Evolutionary conservation across 2,113 vertebrate species (phyloP).

Genomic region (Benitochromis conjunctus): DNA sequence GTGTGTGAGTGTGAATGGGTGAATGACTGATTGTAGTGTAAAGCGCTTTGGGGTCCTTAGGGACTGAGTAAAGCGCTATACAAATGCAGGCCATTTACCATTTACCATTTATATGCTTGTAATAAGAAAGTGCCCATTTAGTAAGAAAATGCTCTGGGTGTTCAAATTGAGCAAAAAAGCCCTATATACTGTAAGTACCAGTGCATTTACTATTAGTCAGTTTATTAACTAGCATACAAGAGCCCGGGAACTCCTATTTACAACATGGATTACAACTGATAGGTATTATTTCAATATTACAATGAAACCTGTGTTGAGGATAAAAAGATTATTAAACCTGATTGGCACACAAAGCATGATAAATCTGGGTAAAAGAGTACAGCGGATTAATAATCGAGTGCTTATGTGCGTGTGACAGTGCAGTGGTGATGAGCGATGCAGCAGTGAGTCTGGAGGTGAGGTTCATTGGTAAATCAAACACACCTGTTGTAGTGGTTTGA

Average conservation of each 20-base stretch:
- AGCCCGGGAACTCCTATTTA: not conserved
- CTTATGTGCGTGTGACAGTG: not conserved
- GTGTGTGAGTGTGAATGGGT: too few relatives aligned
- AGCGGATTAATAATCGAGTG: not conserved
- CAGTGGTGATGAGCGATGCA: not conserved
- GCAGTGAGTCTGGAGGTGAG: not conserved
- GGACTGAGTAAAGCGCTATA: too few relatives aligned
- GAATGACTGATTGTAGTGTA: too few relatives aligned
- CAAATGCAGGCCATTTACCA: too few relatives aligned
- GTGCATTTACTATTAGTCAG: not conserved
- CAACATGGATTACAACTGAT: not conserved
- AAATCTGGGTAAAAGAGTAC: not conserved
- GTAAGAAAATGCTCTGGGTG: not conserved
- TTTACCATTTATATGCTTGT: too few relatives aligned
- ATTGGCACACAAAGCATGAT: not conserved
- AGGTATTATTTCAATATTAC: not conserved
- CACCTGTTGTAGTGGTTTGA: not conserved
- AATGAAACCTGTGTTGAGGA: not conserved
- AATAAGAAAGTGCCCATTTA: not conserved
- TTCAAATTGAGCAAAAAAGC: not conserved
- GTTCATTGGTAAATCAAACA: not conserved
- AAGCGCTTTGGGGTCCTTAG: too few relatives aligned
- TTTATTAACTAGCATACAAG: not conserved
- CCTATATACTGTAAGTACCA: not conserved
- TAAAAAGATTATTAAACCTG: not conserved